Evolutionary conservation across 2,888 invertebrate genomes (phyloP), one percentile per base, ranked within the genome.

Genomic region (Diogma glabrata): DNA sequence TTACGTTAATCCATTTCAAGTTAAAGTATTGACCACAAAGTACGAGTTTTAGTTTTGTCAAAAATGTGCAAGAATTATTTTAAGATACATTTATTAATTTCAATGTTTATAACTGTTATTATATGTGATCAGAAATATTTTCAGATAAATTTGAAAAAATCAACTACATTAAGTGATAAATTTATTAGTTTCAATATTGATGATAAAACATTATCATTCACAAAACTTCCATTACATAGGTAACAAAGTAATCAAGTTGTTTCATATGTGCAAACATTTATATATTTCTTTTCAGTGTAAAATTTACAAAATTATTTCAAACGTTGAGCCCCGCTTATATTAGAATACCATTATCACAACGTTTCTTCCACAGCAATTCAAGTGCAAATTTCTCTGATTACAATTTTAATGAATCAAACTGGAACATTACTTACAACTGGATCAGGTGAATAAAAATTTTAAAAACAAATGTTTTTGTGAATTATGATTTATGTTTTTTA

Each of bases 381-480:
- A 43, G 23, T 22, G 3, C 19, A 19, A 19, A 20, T 5, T 5
- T 17, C 3, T 22, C 22, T 3, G 3, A 6, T 43, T 20, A 22
- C 7, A 14, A 5, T 22, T 7, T 22, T 22, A 22, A 43, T n/a
- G 10, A 2, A 12, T 8, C 4, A 23, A 63, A 66, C 59, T 69
- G 62, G 65, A 64, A 64, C 53, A 62, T 63, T 3, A 58, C 75
- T 17, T 70, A 72, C 54, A 61, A 67, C 38, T 52, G 50, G 50
- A 43, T 50, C 7, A 47, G 17, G 33, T 45, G 14, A 14, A 47
- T 47, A 12, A 23, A 24, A 14, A 10, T n/a, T 22, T n/a, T 47
- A 12, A 4, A 12, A 19, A 46, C 6, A 19, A 30, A n/a, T 16
- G 10, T 8, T 12, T 12, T 26, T 26, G 4, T 47, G 47, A 24